These are phyloP conservation scores for Crypturellus tataupa DNA, from an alignment of 2,797 vertebrate genomes.

Conservation along the genomic window DNA sequence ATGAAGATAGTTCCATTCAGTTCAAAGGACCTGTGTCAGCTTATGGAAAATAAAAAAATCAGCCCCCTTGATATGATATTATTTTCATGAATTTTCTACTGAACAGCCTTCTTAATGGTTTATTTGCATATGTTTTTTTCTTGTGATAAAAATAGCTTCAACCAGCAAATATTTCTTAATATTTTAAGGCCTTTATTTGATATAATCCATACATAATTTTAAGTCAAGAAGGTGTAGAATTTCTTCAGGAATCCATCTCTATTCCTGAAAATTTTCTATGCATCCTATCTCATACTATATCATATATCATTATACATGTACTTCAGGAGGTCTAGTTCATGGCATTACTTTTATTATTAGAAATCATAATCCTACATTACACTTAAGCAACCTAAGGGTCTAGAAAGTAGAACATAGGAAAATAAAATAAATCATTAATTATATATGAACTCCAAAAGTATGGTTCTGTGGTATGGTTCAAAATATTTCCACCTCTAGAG, in stretches of 20 bases:
- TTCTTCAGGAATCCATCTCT: background rate
- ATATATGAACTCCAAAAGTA: background rate
- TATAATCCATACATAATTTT: background rate
- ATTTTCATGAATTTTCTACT: background rate
- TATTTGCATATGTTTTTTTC: background rate
- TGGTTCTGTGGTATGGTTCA: background rate
- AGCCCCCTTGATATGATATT: background rate
- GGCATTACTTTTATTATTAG: background rate
- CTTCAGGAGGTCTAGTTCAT: background rate
- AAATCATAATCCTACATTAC: background rate
- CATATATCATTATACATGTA: background rate
- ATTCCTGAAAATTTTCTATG: background rate
- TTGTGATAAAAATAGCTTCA: background rate
- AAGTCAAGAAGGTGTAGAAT: background rate
- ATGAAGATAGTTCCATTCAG: background rate
- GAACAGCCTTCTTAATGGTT: background rate
- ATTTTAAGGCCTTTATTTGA: background rate
- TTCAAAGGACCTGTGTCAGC: background rate
- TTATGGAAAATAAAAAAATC: background rate
- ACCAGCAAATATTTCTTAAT: background rate
- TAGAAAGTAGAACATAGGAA: background rate
- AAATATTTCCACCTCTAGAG: background rate
- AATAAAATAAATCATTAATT: background rate
- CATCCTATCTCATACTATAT: background rate
- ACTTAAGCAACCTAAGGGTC: background rate